Evolutionary conservation across 2,888 invertebrate species (phyloP).

Genomic region (Rhingia rostrata): DNA sequence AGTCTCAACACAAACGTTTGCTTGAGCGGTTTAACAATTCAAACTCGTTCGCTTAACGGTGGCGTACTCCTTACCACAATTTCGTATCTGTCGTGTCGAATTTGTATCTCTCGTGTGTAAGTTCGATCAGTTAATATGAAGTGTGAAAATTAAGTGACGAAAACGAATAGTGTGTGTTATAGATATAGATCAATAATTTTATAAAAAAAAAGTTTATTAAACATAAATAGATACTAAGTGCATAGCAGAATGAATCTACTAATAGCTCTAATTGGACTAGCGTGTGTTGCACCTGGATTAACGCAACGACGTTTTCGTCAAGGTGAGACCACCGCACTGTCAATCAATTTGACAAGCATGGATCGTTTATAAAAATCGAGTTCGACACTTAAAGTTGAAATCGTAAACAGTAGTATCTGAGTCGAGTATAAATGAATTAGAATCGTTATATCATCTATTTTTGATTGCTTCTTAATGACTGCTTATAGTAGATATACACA

Average conservation of each 20-base stretch:
- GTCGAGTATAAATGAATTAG: background rate
- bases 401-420: background rate
- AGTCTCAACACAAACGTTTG: slow-evolving; percentile 63
- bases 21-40: slow-evolving; percentile 59
- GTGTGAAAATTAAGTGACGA: slow-evolving; percentile 43
- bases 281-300: slow-evolving; percentile 56
- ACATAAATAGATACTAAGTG: slow-evolving; percentile 17
- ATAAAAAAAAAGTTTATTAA: background rate
- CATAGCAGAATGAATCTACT: slow-evolving; percentile 40
- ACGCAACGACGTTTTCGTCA: slow-evolving; percentile 56
- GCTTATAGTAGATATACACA: background rate
- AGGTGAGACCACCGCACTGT: slow-evolving; percentile 31
- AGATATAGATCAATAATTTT: background rate
- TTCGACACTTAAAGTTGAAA: background rate
- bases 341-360: slow-evolving; percentile 9
- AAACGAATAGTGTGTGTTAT: background rate
- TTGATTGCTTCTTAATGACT: background rate
- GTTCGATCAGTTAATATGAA: slow-evolving; percentile 20
- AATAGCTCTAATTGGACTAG: slow-evolving; percentile 51
- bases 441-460: background rate
- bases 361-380: background rate
- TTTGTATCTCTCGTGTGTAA: background rate
- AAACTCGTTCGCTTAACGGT: slow-evolving; percentile 13
- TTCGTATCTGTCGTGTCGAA: background rate
- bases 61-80: background rate